A percentile compares a stretch with the other conserved stretches of the same genome.
These are phyloP conservation scores for Lichenostomus cassidix DNA, from an alignment of 2,113 vertebrate species.

Conservation along the genomic window DNA sequence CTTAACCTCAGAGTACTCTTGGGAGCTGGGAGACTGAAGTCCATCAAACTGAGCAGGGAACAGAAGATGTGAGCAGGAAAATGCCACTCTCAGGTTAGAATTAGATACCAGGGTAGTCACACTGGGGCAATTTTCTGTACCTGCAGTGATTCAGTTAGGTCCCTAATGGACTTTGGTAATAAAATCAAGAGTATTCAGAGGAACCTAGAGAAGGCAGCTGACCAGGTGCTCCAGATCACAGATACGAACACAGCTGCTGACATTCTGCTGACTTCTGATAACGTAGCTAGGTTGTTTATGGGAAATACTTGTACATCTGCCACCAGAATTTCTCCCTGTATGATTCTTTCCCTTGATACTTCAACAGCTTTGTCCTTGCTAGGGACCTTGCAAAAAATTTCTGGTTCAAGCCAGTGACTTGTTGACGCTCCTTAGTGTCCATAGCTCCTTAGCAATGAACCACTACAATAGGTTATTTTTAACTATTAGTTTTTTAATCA, in stretches of 20 bases:
- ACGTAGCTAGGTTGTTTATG: neutral
- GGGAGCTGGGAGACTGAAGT: neutral
- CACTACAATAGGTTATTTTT: neutral
- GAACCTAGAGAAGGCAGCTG: neutral
- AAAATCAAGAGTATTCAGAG: neutral
- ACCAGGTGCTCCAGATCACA: neutral
- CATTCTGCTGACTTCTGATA: neutral
- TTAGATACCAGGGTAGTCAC: neutral
- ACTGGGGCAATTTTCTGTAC: neutral
- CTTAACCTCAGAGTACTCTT: neutral
- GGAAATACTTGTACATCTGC: neutral
- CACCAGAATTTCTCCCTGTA: neutral
- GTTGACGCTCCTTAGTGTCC: neutral
- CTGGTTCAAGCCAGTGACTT: neutral
- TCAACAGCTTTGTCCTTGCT: neutral
- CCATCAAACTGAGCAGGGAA: neutral
- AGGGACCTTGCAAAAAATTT: neutral
- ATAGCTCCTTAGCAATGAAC: neutral
- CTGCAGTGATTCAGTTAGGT: neutral
- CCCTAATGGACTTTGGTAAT: neutral
- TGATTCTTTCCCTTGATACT: neutral
- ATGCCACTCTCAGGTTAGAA: neutral
- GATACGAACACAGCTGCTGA: neutral
- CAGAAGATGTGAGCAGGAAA: neutral
- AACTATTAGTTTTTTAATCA: neutral